Conservation (phyloP, 2,113 vertebrate species). For the cattle (Bos taurus) region ARS-UCD2.0 NC_037337.1:63774501-63775000, state of each 20-base stretch:
- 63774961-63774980: not conserved
- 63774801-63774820: not conserved
- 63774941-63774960: not conserved
- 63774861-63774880: not conserved
- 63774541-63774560: not conserved
- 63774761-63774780: not conserved
- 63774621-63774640: not conserved
- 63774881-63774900: not conserved
- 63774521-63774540: not conserved
- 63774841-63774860: not conserved
- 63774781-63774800: not conserved
- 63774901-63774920: not conserved
- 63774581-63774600: not conserved
- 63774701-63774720: not conserved
- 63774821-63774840: not conserved
- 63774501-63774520: not conserved
- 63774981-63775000: not conserved
- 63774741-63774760: not conserved
- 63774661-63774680: not conserved
- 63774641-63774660: not conserved
- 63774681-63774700: not conserved
- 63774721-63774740: not conserved
- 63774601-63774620: not conserved
- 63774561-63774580: not conserved
- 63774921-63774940: not conserved